phyloP scores from a whole-genome alignment of 2,797 vertebrate genomes.

The Adrianichthys oophorus region DNA sequence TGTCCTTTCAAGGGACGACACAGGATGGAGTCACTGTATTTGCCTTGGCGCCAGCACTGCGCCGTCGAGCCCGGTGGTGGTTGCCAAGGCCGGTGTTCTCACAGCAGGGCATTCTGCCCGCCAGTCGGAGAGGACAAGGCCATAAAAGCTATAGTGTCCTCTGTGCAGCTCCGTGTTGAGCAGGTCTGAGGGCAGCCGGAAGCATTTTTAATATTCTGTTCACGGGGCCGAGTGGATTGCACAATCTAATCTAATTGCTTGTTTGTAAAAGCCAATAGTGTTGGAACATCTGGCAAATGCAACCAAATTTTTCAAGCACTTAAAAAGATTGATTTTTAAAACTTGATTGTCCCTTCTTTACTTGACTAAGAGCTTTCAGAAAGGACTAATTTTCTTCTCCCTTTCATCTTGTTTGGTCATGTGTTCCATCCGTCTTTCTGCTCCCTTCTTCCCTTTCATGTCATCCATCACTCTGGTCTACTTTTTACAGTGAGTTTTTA shows the following conservation, averaged over 20 bases:
- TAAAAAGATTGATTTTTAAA: no score
- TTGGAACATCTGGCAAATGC: neutral
- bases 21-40: conserved; percentile 66
- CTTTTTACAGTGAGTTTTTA: conserved; percentile 25
- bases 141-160: conserved; percentile 40
- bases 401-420: no score
- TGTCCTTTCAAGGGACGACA: conserved; percentile 60
- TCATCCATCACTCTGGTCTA: neutral
- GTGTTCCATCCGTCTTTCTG: no score
- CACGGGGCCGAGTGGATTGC: neutral
- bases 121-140: conserved; percentile 28
- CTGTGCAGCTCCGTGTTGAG: conserved; percentile 22
- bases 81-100: conserved; percentile 57
- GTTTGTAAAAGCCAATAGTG: neutral
- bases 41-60: conserved; percentile 51
- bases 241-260: neutral
- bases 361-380: no score
- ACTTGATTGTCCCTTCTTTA: no score
- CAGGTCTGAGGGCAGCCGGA: conserved; percentile 4
- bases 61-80: conserved; percentile 34
- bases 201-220: neutral
- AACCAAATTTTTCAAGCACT: no score
- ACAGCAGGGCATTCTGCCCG: conserved; percentile 33
- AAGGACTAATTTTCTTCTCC: no score
- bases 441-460: neutral